Conservation (phyloP, 2,888 invertebrate species). For the Pollenia angustigena region DNA sequence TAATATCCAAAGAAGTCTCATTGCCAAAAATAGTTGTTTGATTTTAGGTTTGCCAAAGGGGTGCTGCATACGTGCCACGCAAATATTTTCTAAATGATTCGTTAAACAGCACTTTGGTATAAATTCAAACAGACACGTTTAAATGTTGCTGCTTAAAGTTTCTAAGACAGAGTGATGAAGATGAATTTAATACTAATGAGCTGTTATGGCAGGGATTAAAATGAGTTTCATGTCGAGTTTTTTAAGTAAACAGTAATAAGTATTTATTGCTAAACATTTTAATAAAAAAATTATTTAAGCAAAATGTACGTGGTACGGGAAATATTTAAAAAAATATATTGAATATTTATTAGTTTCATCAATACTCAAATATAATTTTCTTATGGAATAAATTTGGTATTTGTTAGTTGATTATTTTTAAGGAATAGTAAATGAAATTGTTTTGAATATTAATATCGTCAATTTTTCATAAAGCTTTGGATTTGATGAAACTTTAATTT, state of each 20-base stretch:
- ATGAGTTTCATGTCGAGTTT: conserved; percentile 22
- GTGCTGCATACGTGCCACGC: conserved; percentile 72
- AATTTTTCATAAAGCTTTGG: no score
- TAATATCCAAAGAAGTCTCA: conserved; percentile 33
- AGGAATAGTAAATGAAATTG: no score
- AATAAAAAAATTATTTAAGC: conserved; percentile 1
- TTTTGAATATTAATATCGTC: no score
- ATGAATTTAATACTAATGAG: conserved; percentile 47
- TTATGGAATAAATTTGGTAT: no score
- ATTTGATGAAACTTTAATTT: no score
- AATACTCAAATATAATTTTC: no score
- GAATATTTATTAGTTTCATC: no score
- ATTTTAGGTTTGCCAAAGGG: conserved; percentile 68
- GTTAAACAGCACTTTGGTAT: conserved; percentile 4
- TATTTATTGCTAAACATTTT: conserved; percentile 16
- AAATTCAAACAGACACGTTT: conserved; percentile 21
- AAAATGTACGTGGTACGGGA: conserved; percentile 1
- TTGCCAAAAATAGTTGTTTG: conserved; percentile 66
- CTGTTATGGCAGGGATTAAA: conserved; percentile 3
- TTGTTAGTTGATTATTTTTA: no score
- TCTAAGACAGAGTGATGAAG: neutral
- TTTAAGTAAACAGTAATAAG: conserved; percentile 11
- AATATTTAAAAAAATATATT: neutral
- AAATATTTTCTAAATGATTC: conserved; percentile 61
- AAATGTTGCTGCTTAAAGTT: neutral